A percentile compares a stretch with the other conserved stretches of the same genome.
These are phyloP conservation scores for Dermochelys coriacea DNA, from an alignment of 2,797 vertebrate species.

Conservation along the genomic window DNA sequence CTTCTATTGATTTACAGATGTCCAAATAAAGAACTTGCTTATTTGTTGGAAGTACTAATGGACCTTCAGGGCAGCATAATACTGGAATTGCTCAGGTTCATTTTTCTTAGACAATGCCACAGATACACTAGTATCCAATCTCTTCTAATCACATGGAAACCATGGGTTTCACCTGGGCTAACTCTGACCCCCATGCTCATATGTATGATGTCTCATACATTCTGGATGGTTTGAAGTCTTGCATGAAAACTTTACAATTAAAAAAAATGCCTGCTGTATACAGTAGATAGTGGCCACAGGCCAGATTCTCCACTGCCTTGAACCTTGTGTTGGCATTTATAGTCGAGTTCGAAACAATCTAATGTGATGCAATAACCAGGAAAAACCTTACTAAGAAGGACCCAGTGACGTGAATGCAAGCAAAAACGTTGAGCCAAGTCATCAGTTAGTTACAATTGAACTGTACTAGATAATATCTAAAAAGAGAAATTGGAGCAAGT, in stretches of 20 bases:
- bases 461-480: background rate
- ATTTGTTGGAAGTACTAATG: background rate
- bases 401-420: background rate
- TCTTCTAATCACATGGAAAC: background rate
- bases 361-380: background rate
- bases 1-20: background rate
- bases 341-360: background rate
- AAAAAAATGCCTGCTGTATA: background rate
- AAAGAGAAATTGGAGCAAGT: background rate
- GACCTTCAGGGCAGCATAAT: background rate
- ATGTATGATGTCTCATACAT: background rate
- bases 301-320: background rate
- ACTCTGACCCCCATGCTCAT: background rate
- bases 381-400: background rate
- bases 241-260: background rate
- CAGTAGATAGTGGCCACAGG: background rate
- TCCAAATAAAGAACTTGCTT: fast-evolving
- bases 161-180: background rate
- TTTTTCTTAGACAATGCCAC: background rate
- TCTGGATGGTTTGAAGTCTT: background rate
- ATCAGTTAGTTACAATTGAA: background rate
- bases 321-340: background rate
- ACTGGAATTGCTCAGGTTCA: background rate
- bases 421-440: background rate
- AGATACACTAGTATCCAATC: background rate